These are phyloP conservation scores for Stramonita haemastoma DNA, from an alignment of 2,888 invertebrate genomes.

Conservation along the genomic window DNA sequence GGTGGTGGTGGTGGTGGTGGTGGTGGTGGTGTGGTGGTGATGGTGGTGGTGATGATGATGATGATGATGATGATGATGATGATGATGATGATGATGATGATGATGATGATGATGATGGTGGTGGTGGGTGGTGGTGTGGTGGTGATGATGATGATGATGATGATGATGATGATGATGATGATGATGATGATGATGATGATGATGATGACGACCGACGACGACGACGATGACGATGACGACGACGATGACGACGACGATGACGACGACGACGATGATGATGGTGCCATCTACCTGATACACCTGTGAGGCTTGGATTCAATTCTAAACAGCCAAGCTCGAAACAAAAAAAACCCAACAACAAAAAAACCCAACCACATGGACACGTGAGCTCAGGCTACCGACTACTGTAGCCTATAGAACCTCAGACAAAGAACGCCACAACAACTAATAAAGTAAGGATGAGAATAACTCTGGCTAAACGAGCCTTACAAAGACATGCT, in stretches of 20 bases:
- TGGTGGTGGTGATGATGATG: neutral
- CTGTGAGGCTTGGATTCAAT: too few relatives aligned
- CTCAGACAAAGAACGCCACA: too few relatives aligned
- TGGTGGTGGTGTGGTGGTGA: neutral
- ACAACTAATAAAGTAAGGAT: too few relatives aligned
- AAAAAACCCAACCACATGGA: too few relatives aligned
- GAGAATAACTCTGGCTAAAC: too few relatives aligned
- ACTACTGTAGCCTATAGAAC: too few relatives aligned
- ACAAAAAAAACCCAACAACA: too few relatives aligned
- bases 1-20: neutral
- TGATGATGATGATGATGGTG: neutral
- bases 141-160: neutral
- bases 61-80: neutral
- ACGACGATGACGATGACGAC: neutral
- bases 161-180: slow-evolving; percentile 2
- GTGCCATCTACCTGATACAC: neutral
- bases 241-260: neutral
- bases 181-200: slow-evolving; percentile 4
- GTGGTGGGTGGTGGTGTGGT: too few relatives aligned
- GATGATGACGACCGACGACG: slow-evolving; percentile 8
- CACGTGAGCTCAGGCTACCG: too few relatives aligned
- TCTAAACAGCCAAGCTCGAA: too few relatives aligned
- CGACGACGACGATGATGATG: neutral
- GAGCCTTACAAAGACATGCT: too few relatives aligned
- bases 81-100: neutral